Evolutionary conservation across 2,113 vertebrate genomes (phyloP).

Genomic region (Calonectris borealis): DNA sequence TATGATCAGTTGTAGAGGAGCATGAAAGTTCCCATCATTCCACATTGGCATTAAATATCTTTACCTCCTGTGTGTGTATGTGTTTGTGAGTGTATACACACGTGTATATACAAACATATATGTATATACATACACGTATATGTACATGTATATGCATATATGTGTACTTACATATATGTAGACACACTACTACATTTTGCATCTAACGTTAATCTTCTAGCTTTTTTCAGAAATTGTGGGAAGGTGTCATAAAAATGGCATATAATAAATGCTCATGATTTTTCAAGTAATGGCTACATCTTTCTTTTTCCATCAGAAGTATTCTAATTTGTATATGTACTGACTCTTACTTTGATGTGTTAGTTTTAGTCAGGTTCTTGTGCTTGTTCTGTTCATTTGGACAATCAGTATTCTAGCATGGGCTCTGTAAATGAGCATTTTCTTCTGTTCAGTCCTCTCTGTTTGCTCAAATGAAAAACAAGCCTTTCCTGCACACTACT

Average conservation of each 20-base stretch:
- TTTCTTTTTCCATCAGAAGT: background rate
- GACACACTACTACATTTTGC: background rate
- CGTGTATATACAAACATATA: background rate
- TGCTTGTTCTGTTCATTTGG: background rate
- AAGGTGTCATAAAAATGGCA: background rate
- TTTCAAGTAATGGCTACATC: background rate
- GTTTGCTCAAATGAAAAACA: background rate
- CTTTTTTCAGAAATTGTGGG: background rate
- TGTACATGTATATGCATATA: accelerated
- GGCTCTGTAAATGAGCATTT: background rate
- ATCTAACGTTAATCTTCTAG: background rate
- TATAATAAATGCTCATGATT: background rate
- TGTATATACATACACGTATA: no score
- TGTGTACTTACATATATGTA: background rate
- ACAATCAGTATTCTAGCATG: background rate
- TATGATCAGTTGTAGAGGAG: background rate
- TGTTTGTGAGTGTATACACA: background rate
- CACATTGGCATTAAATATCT: background rate
- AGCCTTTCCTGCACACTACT: background rate
- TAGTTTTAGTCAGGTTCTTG: background rate
- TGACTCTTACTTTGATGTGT: background rate
- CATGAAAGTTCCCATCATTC: background rate
- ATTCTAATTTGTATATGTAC: background rate
- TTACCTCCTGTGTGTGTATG: background rate
- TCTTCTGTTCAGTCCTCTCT: background rate